Conservation (phyloP, 2,888 invertebrate genomes). For the Pammene fasciana region DNA sequence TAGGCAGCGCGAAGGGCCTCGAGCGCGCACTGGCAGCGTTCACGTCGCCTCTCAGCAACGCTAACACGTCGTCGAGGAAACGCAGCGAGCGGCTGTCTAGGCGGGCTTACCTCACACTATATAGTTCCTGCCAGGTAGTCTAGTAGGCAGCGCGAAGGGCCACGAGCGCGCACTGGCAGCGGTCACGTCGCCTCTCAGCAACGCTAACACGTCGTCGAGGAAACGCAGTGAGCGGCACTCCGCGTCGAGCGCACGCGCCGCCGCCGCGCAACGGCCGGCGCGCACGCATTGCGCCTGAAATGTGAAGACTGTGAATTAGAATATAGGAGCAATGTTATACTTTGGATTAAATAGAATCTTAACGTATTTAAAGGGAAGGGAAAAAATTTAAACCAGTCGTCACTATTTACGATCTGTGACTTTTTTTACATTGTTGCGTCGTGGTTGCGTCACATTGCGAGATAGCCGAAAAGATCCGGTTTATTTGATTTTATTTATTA, state of each 20-base stretch:
- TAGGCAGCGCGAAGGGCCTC: constrained; percentile 77
- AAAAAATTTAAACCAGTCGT: too few species aligned
- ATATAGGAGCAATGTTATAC: too few species aligned
- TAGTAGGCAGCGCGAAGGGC: constrained; percentile 73
- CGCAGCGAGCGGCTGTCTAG: constrained; percentile 59
- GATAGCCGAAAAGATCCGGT: too few species aligned
- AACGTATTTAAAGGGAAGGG: too few species aligned
- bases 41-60: constrained; percentile 78
- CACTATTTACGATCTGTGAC: too few species aligned
- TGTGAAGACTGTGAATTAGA: neutral
- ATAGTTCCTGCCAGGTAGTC: constrained; percentile 69
- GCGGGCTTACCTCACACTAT: constrained; percentile 60
- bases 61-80: constrained; percentile 82
- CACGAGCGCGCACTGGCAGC: constrained; percentile 65
- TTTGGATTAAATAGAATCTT: too few species aligned
- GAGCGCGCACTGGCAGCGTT: constrained; percentile 62
- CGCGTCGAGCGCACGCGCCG: constrained; percentile 72
- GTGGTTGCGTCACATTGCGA: too few species aligned
- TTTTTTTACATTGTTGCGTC: too few species aligned
- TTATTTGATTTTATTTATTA: too few species aligned
- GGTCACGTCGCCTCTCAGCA: constrained; percentile 78
- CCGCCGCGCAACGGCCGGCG: constrained; percentile 71
- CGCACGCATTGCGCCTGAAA: constrained; percentile 67
- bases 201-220: constrained; percentile 82
- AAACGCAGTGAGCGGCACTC: constrained; percentile 79